These are phyloP conservation scores for Lycaon pictus DNA, from an alignment of 2,113 vertebrate species.

Conservation along the genomic window DNA sequence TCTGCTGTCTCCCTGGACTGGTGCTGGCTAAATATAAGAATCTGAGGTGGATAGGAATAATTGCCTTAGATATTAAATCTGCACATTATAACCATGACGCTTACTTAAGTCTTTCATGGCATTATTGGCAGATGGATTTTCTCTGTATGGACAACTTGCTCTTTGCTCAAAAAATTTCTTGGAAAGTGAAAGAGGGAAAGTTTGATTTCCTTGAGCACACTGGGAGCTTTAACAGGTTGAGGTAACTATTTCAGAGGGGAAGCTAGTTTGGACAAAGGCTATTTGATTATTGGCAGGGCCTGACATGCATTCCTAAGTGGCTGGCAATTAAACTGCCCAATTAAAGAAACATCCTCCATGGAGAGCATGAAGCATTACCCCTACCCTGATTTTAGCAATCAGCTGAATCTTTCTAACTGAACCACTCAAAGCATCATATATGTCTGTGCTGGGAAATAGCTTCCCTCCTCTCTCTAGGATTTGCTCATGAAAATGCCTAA, in stretches of 20 bases:
- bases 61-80: conserved; percentile 75
- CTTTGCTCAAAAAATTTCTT: conserved; percentile 62
- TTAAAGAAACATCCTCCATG: background rate
- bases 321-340: conserved; percentile 1
- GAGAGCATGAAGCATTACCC: background rate
- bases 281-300: conserved; percentile 15
- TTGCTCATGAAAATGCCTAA: background rate
- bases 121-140: conserved; percentile 68
- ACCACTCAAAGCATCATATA: background rate
- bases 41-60: conserved; percentile 46
- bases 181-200: conserved; percentile 38
- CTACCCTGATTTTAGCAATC: background rate
- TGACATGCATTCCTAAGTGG: background rate
- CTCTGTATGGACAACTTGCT: conserved; percentile 59
- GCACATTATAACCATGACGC: conserved; percentile 64
- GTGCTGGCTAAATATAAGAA: conserved; percentile 73
- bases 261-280: background rate
- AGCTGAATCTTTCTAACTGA: background rate
- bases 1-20: conserved; percentile 71
- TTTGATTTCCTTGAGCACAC: background rate
- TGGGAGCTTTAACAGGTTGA: background rate
- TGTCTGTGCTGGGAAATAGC: background rate
- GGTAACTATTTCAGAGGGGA: background rate
- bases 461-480: background rate
- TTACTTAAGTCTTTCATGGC: conserved; percentile 48